Evolutionary conservation across 2,113 vertebrate genomes (phyloP).

Genomic region (Hystrix brachyura): DNA sequence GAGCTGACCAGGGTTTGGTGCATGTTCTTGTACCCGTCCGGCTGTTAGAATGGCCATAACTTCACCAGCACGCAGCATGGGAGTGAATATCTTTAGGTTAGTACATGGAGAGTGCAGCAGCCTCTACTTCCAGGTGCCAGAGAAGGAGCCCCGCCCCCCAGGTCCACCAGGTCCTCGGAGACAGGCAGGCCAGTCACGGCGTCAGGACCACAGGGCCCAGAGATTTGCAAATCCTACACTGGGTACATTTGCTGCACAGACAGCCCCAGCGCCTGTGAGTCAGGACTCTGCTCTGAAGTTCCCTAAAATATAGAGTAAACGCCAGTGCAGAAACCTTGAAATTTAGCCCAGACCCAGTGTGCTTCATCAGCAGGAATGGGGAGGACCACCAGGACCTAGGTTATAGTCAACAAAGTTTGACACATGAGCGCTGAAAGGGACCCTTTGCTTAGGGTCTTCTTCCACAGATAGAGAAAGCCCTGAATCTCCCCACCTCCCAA

Average conservation of each 20-base stretch:
- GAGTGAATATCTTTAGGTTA: not conserved
- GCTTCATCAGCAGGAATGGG: not conserved
- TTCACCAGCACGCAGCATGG: not conserved
- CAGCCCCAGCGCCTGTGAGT: not conserved
- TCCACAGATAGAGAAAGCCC: not conserved
- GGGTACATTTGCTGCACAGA: fast-evolving
- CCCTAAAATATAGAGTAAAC: not conserved
- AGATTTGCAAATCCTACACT: not conserved
- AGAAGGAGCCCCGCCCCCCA: not conserved
- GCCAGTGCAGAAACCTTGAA: not conserved
- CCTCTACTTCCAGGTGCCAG: not conserved
- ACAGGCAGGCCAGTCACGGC: not conserved
- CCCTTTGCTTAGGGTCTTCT: not conserved
- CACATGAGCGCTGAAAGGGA: not conserved
- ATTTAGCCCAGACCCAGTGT: not conserved
- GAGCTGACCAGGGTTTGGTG: not conserved
- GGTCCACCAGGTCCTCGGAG: not conserved
- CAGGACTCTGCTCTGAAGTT: not conserved
- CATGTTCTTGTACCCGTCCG: not conserved
- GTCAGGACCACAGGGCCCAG: not conserved
- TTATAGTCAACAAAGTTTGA: not conserved
- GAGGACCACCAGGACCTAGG: not conserved
- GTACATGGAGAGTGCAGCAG: not conserved
- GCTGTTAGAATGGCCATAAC: not conserved
- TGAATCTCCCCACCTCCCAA: not conserved